Evolutionary conservation across 2,113 vertebrate genomes (phyloP).

Genomic region (Struthidea cinerea): DNA sequence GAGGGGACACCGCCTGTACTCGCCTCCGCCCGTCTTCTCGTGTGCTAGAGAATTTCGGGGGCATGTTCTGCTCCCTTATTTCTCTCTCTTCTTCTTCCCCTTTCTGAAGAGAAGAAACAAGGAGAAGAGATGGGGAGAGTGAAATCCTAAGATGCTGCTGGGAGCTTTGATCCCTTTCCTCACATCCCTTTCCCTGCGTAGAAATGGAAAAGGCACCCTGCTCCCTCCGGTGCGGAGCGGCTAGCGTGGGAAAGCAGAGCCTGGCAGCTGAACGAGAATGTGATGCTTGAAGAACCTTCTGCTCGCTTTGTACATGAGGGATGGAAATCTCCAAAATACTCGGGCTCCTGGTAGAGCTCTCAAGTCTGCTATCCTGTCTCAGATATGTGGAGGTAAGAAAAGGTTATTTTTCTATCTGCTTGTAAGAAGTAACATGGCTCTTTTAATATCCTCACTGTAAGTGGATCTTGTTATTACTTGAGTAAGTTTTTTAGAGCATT

Average conservation of each 20-base stretch:
- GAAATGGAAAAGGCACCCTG: background rate
- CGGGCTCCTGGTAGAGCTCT: background rate
- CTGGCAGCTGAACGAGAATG: background rate
- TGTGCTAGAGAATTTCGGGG: background rate
- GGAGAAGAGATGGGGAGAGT: background rate
- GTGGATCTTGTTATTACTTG: background rate
- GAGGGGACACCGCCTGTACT: background rate
- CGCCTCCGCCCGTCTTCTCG: background rate
- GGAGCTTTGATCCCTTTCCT: background rate
- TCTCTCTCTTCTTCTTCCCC: background rate
- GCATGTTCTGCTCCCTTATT: background rate
- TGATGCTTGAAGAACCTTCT: slow-evolving; percentile 23
- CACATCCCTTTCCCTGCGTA: background rate
- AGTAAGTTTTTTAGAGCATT: background rate
- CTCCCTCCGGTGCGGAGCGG: background rate
- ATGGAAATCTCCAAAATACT: slow-evolving; percentile 31
- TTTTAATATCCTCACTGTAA: background rate
- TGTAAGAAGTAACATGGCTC: background rate
- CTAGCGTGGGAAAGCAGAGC: background rate
- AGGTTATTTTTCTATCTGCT: background rate
- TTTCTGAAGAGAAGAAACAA: background rate
- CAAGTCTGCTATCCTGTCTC: background rate
- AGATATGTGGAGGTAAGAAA: slow-evolving; percentile 50
- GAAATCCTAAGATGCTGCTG: background rate
- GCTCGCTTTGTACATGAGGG: background rate